These are phyloP conservation scores for Cryptotis parvus DNA, from an alignment of 2,113 vertebrate species.

Conservation along the genomic window DNA sequence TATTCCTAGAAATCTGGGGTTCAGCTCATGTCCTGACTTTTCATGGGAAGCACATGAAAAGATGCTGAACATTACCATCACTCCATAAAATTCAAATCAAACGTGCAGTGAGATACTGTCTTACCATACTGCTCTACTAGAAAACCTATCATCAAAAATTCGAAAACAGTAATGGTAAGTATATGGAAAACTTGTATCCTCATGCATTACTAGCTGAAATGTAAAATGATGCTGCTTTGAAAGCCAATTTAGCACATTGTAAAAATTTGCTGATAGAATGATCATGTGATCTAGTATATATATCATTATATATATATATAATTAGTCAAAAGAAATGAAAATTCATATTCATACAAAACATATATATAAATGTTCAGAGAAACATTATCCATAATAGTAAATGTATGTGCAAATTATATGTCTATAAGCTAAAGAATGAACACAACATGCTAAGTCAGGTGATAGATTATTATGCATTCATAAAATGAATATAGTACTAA, in stretches of 20 bases:
- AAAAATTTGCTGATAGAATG: background rate
- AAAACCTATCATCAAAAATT: background rate
- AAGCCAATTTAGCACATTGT: background rate
- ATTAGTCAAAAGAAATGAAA: background rate
- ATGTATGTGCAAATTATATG: background rate
- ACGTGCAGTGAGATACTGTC: background rate
- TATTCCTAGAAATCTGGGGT: background rate
- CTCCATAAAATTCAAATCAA: background rate
- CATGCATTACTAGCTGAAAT: background rate
- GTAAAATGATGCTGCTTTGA: background rate
- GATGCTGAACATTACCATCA: background rate
- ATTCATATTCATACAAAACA: background rate
- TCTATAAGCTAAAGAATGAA: background rate
- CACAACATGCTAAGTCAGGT: background rate
- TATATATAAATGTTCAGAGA: background rate
- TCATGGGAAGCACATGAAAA: background rate
- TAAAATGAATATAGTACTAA: background rate
- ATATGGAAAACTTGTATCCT: background rate
- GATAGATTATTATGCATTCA: background rate
- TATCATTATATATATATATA: background rate
- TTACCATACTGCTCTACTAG: background rate
- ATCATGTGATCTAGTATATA: background rate
- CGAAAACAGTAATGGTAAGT: background rate
- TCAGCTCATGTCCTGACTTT: background rate
- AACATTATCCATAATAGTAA: background rate